These are phyloP conservation scores for Venustaconcha ellipsiformis DNA, from an alignment of 1,140 invertebrate species.

Conservation along the genomic window DNA sequence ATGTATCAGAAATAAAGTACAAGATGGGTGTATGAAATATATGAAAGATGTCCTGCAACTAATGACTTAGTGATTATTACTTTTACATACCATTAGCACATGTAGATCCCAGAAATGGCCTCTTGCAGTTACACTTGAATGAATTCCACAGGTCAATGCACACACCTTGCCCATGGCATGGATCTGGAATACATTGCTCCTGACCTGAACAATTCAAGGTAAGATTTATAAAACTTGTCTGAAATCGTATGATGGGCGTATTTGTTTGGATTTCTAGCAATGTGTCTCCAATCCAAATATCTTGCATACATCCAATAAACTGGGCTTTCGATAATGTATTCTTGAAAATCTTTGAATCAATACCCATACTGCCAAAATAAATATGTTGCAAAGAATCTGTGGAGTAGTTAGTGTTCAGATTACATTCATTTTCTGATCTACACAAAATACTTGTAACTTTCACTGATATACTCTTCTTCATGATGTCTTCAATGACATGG, in stretches of 20 bases:
- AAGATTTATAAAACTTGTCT: constrained; percentile 5
- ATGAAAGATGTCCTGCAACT: neutral
- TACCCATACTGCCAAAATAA: too few species aligned
- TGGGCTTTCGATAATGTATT: neutral
- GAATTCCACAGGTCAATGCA: constrained; percentile 91
- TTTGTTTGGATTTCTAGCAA: neutral
- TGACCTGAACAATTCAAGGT: constrained; percentile 80
- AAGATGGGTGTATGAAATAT: neutral
- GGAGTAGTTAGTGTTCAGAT: too few species aligned
- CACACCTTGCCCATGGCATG: constrained; percentile 85
- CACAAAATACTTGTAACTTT: neutral
- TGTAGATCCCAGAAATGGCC: constrained; percentile 86
- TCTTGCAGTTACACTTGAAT: constrained; percentile 85
- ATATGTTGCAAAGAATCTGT: too few species aligned
- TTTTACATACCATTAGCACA: constrained; percentile 85
- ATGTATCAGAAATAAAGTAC: neutral
- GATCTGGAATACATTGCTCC: constrained; percentile 87
- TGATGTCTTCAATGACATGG: constrained; percentile 1
- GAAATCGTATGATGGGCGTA: too few species aligned
- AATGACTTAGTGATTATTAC: neutral
- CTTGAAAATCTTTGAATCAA: too few species aligned
- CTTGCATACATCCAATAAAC: constrained; percentile 92
- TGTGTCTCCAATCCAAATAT: constrained; percentile 87
- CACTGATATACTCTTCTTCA: neutral
- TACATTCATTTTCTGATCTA: too few species aligned